Base-by-base conservation (phyloP, 2,113 vertebrate genomes). In the Campylomormyrus numenius region DNA sequence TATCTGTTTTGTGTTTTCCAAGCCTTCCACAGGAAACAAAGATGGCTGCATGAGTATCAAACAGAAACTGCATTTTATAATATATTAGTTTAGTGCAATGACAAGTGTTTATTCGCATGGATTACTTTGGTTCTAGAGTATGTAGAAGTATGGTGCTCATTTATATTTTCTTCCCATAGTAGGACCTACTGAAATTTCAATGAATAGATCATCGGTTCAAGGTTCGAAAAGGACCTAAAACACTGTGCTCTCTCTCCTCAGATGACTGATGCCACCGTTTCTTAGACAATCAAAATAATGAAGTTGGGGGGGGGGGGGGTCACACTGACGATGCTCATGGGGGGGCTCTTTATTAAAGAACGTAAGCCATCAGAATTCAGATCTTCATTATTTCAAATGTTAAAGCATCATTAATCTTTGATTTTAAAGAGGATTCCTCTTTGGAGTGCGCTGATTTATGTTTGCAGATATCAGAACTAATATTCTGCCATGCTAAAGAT, bases 361-460 rank as follows among this genome's bases (percentile, higher is more conserved):
- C 48, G 8, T 7, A 49, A 62, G 58, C 3, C 42, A 27, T 27
- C 35, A 39, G 35, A 86, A 48, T 27, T 19, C 48, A 49, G 45
- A 86, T 15, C 45, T 50, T 50, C 85, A 31, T 50, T 52, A 48
- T 52, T 50, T 31, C 48, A 27, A 86, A 86, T 39, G 11, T 56
- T 87, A 17, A 87, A 39, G 50, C 27, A 53, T 53, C 85, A 56
- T 87, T 87, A 87, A 87, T 87, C 27, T 56, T 86, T 52, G 2
- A 50, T 86, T 35, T 52, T 42, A 50, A 7, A 10, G 49, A 15
- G n/a, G 13, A 53, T 27, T 7, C 50, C 0, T 87, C 85, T 56
- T 87, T 39, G 45, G 35, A 35, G 46, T 86, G 85, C 24, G 0
- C 84, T 50, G 42, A 48, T 13, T 13, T n/a, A 85, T 48, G 27